Evolutionary conservation across 2,113 vertebrate species (phyloP), one percentile per base, ranked within the genome.

Genomic region (Rhinogobius similis): DNA sequence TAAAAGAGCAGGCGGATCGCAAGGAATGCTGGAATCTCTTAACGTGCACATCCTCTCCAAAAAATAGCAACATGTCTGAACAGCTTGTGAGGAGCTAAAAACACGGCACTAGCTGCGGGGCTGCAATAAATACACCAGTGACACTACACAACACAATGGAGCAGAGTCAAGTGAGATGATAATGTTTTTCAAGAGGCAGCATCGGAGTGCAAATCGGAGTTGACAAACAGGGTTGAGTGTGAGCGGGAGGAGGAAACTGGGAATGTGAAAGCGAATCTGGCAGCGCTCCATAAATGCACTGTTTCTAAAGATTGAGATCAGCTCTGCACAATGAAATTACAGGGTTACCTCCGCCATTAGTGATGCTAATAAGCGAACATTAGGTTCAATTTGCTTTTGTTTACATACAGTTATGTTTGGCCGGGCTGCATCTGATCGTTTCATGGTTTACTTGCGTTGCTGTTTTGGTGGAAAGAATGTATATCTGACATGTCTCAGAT

Each of bases 11-110:
- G 71, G 53, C 65, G 76, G 84, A 82, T 79, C 86, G 75, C 13
- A 10, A 79, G 87, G 91, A 93, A 93, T 91, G 87, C 78, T 77
- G 82, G 88, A 90, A 86, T 91, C 81, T 79, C 80, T 81, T 82
- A 86, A 91, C 83, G 83, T 85, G 77, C 69, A 86, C 76, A 88
- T 90, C 43, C 62, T 61, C 80, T 65, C 74, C 58, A 78, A 81
- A 87, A 90, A 86, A 86, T 65, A 41, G 70, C 63, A 76, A 89
- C 92, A 72, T 93, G 93, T 91, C 91, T 90, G 86, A 91, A 90
- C 93, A 92, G 82, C 82, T 76, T 77, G 70, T 68, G 27, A 67
- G 78, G 85, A 77, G 89, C 86, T 77, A 75, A 59, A 52, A 63
- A 72, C 71, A 70, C 82, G 75, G 62, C 66, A 74, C 63, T 83